These are phyloP conservation scores for Tetraneura akinire DNA, from an alignment of 1,140 invertebrate genomes.

Conservation along the genomic window DNA sequence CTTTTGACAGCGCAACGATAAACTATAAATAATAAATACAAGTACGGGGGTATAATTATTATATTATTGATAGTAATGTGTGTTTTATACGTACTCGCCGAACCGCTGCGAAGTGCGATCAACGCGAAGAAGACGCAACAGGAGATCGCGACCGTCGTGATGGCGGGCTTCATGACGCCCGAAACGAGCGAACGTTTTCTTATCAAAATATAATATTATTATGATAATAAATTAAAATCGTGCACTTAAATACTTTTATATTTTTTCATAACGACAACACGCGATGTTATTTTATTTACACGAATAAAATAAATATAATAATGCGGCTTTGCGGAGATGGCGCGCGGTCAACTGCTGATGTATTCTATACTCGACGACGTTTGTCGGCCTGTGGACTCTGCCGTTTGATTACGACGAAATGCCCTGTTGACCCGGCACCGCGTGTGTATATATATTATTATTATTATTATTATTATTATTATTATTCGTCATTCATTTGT, in stretches of 20 bases:
- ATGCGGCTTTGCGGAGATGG: background rate
- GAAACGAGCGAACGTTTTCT: too few species aligned
- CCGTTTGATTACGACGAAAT: background rate
- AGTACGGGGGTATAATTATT: background rate
- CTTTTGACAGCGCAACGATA: too few species aligned
- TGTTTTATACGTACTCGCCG: background rate
- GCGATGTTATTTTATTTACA: too few species aligned
- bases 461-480: background rate
- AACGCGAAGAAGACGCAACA: background rate
- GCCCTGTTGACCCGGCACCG: background rate
- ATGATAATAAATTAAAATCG: too few species aligned
- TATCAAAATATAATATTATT: too few species aligned
- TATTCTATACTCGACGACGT: too few species aligned
- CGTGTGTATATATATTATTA: background rate
- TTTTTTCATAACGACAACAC: too few species aligned
- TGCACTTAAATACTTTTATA: too few species aligned
- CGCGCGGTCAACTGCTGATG: background rate
- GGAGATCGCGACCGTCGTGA: background rate
- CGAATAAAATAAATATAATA: too few species aligned
- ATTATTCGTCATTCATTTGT: background rate
- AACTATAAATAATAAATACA: background rate
- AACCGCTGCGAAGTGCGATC: background rate
- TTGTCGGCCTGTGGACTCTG: background rate
- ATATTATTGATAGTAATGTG: background rate
- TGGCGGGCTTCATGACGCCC: background rate